These are phyloP conservation scores for Prionace glauca DNA, from an alignment of 2,797 vertebrate genomes.

Conservation along the genomic window DNA sequence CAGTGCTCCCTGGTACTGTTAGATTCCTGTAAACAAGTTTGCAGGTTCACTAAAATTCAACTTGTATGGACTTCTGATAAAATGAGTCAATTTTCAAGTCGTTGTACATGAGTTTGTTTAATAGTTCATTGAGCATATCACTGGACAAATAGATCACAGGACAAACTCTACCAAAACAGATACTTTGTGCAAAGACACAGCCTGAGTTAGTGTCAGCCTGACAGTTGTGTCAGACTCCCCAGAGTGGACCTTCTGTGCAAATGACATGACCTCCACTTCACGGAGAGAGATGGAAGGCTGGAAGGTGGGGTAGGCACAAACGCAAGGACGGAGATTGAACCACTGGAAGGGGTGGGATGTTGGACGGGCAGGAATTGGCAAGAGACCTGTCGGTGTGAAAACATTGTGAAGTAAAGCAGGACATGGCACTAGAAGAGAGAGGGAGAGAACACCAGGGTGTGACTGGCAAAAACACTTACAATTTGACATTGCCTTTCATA, in stretches of 20 bases:
- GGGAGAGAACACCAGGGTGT: too few species aligned
- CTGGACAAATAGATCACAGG: neutral
- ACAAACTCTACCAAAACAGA: slow-evolving; percentile 1
- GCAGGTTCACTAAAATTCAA: neutral
- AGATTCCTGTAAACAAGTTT: neutral
- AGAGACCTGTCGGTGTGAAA: neutral
- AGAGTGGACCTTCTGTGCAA: neutral
- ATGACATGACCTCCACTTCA: neutral
- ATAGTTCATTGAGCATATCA: neutral
- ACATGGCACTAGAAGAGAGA: neutral
- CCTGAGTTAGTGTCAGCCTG: neutral
- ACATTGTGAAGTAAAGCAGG: too few species aligned
- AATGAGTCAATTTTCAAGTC: neutral
- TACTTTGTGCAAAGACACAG: neutral
- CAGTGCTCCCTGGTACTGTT: neutral
- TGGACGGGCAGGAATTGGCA: neutral
- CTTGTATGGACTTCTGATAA: neutral
- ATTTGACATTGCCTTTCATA: neutral
- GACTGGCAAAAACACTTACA: neutral
- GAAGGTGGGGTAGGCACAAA: neutral
- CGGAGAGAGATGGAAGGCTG: neutral
- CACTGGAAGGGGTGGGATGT: neutral
- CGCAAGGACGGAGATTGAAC: neutral
- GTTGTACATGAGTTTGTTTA: neutral
- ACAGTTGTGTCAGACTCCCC: neutral